Evolutionary conservation across 2,888 invertebrate genomes (phyloP), one percentile per base, ranked within the genome.

Genomic region (Cataglyphis albicans): DNA sequence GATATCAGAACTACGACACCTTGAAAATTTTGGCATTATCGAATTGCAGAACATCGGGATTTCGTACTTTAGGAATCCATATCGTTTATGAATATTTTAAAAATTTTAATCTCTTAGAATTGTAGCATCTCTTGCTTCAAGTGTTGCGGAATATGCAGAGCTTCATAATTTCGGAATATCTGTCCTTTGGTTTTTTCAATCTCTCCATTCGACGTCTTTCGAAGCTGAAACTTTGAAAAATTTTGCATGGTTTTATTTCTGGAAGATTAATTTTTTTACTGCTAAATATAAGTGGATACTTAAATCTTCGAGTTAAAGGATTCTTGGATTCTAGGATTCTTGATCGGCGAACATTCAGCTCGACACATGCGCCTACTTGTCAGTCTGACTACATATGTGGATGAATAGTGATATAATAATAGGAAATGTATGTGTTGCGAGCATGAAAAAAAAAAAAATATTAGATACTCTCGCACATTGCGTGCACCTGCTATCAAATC

Each of bases 401-500:
- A 81, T 68, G 83, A 89, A 90, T 89, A 90, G 88, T 88, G 83
- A 84, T 88, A 86, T 90, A 91, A 86, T 89, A 86, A 89, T 88
- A 87, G 86, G 86, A 89, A 84, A 87, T 83, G 84, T 87, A 90
- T 90, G 44, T 70, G 87, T 91, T 89, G 87, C 85, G 88, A 88
- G 90, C 85, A 86, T 85, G 73, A 18, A 59, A 78, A 84, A 35
- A 21, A 21, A 21, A 52, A 83, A 87, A 86, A 88, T 81, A 76
- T 87, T 90, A 92, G 90, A 93, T 93, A 92, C 92, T 93, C 89
- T 90, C 93, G 93, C 93, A 92, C 90, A 92, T 91, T 93, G 93
- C 91, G 92, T 90, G 90, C 89, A 89, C 88, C 91, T 89, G 90
- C 91, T 91, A 91, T 92, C 89, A 85, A 91, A 70, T 63, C 55